A percentile compares a stretch with the other conserved stretches of the same genome.
phyloP scores from a whole-genome alignment of 2,888 invertebrate genomes.

The Oscheius sp. region DNA sequence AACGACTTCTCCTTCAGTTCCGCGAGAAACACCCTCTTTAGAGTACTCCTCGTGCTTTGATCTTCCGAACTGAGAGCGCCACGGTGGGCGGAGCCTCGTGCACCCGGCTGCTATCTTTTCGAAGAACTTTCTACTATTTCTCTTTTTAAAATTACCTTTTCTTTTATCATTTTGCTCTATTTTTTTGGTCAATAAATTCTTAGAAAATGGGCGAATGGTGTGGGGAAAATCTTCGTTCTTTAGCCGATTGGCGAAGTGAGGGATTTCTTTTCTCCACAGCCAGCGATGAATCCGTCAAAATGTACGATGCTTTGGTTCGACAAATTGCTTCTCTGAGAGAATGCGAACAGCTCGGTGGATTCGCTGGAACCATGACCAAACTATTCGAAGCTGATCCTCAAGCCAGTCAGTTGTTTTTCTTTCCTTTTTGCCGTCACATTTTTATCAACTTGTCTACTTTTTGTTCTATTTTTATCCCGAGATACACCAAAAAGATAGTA shows the following conservation, averaged over 20 bases:
- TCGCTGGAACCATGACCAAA: conserved; percentile 70
- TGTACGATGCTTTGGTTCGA: conserved; percentile 72
- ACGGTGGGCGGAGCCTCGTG: background rate
- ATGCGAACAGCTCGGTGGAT: conserved; percentile 72
- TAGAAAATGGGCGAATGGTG: background rate
- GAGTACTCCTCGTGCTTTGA: background rate
- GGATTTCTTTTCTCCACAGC: conserved; percentile 54
- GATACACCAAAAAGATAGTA: background rate
- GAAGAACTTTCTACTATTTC: background rate
- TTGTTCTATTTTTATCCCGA: no score
- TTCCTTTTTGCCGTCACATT: background rate
- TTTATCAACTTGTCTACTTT: no score
- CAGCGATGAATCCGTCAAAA: conserved; percentile 55
- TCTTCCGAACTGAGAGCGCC: background rate
- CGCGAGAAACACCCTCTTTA: conserved; percentile 12
- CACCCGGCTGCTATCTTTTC: background rate
- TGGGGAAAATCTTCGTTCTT: conserved; percentile 2
- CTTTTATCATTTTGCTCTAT: background rate
- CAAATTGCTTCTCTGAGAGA: conserved; percentile 72
- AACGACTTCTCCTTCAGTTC: conserved; percentile 1
- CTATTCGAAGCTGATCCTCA: conserved; percentile 72
- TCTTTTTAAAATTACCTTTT: background rate
- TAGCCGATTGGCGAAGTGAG: conserved; percentile 54
- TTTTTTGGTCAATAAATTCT: background rate
- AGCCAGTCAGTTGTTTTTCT: conserved; percentile 70